Conservation (phyloP, 2,888 invertebrate species). For the Netelia fuscicornis region DNA sequence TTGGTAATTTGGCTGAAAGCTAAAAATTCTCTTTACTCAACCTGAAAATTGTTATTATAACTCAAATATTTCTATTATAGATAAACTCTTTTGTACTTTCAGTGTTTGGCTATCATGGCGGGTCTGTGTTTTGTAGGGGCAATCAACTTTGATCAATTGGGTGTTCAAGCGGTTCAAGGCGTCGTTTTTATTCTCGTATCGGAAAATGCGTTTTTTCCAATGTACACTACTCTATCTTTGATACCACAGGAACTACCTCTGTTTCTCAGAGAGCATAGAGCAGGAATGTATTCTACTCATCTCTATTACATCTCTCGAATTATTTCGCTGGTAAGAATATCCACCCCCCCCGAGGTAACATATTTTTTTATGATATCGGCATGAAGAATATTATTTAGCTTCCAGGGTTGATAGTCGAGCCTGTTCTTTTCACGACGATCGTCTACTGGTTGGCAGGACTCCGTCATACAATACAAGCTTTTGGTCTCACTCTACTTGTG, state of each 20-base stretch:
- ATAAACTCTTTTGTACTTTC: conserved; percentile 42
- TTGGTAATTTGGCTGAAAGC: conserved; percentile 87
- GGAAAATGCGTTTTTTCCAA: conserved; percentile 96
- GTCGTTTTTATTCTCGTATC: conserved; percentile 94
- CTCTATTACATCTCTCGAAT: conserved; percentile 93
- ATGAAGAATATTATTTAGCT: conserved; percentile 86
- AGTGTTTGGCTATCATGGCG: conserved; percentile 90
- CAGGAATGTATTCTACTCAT: conserved; percentile 92
- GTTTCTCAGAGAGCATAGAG: conserved; percentile 92
- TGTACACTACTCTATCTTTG: conserved; percentile 95
- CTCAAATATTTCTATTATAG: too few relatives aligned
- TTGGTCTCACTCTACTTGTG: conserved; percentile 89
- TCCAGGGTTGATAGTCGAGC: conserved; percentile 94
- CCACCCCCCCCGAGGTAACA: too few relatives aligned
- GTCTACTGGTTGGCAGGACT: conserved; percentile 96
- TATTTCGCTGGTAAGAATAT: conserved; percentile 90
- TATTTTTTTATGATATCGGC: too few relatives aligned
- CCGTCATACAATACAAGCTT: conserved; percentile 88
- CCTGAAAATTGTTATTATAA: not conserved
- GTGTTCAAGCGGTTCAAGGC: conserved; percentile 95
- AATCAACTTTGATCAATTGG: conserved; percentile 90
- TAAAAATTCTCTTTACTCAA: not conserved
- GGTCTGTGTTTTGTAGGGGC: conserved; percentile 95
- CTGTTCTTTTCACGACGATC: conserved; percentile 92
- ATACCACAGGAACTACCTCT: conserved; percentile 93